Conservation (phyloP, 2,797 vertebrate genomes). For the Macroramphosus scolopax region DNA sequence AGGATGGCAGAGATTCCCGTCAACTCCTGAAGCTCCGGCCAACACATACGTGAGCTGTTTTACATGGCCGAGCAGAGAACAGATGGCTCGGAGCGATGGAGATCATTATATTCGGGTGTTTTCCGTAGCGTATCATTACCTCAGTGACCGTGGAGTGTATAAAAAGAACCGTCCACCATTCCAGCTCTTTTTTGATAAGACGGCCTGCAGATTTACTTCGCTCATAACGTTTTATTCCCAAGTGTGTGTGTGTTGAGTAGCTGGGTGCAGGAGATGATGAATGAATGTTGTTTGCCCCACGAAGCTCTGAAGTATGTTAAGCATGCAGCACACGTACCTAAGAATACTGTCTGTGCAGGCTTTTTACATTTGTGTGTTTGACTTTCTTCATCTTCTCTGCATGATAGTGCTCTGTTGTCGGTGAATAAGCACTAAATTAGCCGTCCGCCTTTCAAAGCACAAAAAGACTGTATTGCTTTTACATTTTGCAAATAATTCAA, state of each 20-base stretch:
- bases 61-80: slow-evolving; percentile 1
- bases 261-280: slow-evolving; percentile 2
- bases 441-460: too few relatives aligned
- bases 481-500: too few relatives aligned
- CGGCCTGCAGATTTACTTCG: too few relatives aligned
- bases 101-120: slow-evolving; percentile 5
- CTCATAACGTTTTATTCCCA: slow-evolving; percentile 19
- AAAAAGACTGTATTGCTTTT: too few relatives aligned
- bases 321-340: too few relatives aligned
- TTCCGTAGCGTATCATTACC: slow-evolving; percentile 26
- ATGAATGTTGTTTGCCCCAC: slow-evolving; percentile 16
- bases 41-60: slow-evolving; percentile 8
- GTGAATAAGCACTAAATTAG: too few relatives aligned
- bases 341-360: too few relatives aligned
- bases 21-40: slow-evolving; percentile 5
- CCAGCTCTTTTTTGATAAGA: slow-evolving; percentile 6
- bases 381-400: too few relatives aligned
- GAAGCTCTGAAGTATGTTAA: slow-evolving; percentile 6
- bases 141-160: slow-evolving; percentile 2
- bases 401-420: too few relatives aligned
- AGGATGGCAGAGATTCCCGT: background rate
- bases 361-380: too few relatives aligned
- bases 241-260: slow-evolving; percentile 13
- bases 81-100: slow-evolving; percentile 18
- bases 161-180: slow-evolving; percentile 6